Conservation (phyloP, 2,888 invertebrate genomes). For the Spialia ferax region DNA sequence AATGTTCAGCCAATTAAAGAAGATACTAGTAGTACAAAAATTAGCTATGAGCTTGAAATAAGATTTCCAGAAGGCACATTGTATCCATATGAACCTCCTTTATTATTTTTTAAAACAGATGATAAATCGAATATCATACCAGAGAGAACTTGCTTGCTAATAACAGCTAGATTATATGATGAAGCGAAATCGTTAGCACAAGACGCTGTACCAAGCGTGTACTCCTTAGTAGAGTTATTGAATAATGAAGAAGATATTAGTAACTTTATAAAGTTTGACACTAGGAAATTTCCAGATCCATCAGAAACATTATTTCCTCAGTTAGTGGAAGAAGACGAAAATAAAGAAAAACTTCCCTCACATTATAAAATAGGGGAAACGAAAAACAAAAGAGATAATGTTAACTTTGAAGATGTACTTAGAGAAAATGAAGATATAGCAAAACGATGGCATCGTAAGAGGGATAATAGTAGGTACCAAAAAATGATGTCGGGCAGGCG, state of each 20-base stretch:
- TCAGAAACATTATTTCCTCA: constrained; percentile 88
- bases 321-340: constrained; percentile 71
- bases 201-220: constrained; percentile 91
- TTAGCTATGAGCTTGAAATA: constrained; percentile 90
- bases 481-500: constrained; percentile 88
- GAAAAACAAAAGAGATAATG: constrained; percentile 79
- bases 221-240: constrained; percentile 90
- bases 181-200: constrained; percentile 89
- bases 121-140: constrained; percentile 87
- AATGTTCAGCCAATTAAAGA: constrained; percentile 57
- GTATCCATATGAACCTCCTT: constrained; percentile 92
- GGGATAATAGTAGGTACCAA: constrained; percentile 87
- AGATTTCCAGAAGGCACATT: constrained; percentile 90
- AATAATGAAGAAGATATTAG: constrained; percentile 90
- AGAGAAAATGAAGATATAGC: constrained; percentile 88
- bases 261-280: constrained; percentile 86
- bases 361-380: constrained; percentile 89
- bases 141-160: constrained; percentile 87
- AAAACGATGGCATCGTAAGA: constrained; percentile 87
- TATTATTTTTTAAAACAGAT: constrained; percentile 89
- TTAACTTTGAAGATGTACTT: constrained; percentile 82
- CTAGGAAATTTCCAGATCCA: constrained; percentile 79
- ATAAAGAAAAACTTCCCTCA: constrained; percentile 76
- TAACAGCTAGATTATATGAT: constrained; percentile 89
- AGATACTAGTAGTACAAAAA: constrained; percentile 65